Evolutionary conservation across 2,113 vertebrate species (phyloP).

Genomic region (Apodemus sylvaticus): DNA sequence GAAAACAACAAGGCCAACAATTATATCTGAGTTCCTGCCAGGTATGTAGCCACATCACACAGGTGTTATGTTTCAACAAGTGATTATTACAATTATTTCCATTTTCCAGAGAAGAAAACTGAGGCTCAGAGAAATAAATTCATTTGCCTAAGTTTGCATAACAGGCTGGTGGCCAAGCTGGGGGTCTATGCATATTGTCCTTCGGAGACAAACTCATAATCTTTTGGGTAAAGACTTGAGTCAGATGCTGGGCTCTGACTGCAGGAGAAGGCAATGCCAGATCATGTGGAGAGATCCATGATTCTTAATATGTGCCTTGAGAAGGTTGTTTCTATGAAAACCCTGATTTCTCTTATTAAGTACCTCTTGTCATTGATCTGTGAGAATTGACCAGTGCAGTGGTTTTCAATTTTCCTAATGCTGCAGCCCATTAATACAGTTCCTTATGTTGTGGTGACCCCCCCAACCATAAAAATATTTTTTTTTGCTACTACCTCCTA

Average conservation of each 20-base stretch:
- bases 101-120: background rate
- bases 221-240: background rate
- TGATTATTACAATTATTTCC: background rate
- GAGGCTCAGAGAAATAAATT: background rate
- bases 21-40: background rate
- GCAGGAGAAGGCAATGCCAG: background rate
- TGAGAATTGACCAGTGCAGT: background rate
- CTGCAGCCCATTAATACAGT: background rate
- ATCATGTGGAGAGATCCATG: background rate
- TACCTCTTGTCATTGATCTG: background rate
- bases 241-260: background rate
- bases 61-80: background rate
- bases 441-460: background rate
- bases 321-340: background rate
- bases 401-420: background rate
- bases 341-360: background rate
- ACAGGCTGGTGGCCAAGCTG: rapidly evolving
- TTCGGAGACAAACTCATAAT: background rate
- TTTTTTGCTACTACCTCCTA: background rate
- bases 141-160: background rate
- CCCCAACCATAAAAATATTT: background rate
- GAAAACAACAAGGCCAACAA: too few species aligned
- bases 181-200: background rate
- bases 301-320: background rate
- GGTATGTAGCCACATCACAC: background rate